A percentile compares a stretch with the other conserved stretches of the same genome.
Conservation (phyloP, 2,797 vertebrate species). For the Vespertilio murinus region DNA sequence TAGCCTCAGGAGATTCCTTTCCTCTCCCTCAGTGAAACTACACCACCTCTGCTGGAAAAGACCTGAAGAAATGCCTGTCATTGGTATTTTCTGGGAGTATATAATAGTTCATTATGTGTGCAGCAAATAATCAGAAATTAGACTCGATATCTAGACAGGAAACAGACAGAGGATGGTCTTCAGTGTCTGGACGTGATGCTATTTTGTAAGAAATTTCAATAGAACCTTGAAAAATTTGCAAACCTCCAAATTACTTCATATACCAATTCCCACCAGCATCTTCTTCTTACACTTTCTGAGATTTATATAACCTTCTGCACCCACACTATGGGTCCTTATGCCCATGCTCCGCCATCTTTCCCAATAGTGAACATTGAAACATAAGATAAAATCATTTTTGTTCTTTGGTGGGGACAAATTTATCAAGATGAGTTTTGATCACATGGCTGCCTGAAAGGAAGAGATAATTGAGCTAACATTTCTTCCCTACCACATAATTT, state of each 20-base stretch:
- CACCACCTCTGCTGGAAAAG: not conserved
- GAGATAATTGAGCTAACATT: not conserved
- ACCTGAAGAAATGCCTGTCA: not conserved
- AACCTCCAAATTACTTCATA: not conserved
- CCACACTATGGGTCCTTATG: not conserved
- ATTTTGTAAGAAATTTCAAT: not conserved
- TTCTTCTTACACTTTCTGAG: not conserved
- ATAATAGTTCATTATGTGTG: not conserved
- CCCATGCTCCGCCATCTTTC: not conserved
- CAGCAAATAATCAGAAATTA: not conserved
- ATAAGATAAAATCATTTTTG: not conserved
- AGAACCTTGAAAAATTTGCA: not conserved
- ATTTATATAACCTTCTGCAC: not conserved
- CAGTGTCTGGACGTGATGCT: not conserved
- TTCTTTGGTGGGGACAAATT: not conserved
- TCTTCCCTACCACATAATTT: not conserved
- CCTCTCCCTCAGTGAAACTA: not conserved
- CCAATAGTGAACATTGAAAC: not conserved
- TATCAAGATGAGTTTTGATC: constrained; percentile 47
- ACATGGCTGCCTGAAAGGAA: not conserved
- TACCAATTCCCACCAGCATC: not conserved
- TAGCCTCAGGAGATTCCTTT: not conserved
- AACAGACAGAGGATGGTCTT: not conserved
- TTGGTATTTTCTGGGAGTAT: not conserved
- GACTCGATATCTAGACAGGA: not conserved